Base-by-base conservation (phyloP, 1,140 invertebrate species). In the Eumaeus atala region DNA sequence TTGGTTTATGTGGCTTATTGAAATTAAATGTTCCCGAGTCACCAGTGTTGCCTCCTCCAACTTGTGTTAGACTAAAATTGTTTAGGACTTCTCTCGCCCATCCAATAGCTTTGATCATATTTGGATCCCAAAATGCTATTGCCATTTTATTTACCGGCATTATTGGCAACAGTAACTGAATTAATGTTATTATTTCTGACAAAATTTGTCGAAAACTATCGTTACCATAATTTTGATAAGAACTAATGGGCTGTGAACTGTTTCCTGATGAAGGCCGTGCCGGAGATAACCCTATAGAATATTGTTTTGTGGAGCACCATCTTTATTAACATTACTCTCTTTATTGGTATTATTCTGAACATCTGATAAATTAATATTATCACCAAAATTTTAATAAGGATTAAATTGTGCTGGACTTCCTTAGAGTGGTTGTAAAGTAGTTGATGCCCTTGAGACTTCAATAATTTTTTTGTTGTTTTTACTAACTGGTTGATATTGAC, bases 1-100 rank as follows among this genome's bases (percentile, higher is more conserved):
- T 69, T 14, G 84, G 84, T 59, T 84, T 80, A 9, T 54, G 54
- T 11, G 54, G 55, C 17, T 16, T 33, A 11, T 10, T 10, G 16
- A 14, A 0, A 17, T 17, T 17, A 44, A 9, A n/a, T 9, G 35
- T 8, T 9, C 40, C 40, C 8, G 16, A 44, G 9, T 44, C n/a
- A n/a, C n/a, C n/a, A n/a, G n/a, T 44, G 16, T 9, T 1, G 9
- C 11, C 40, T 16, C 3, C 40, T 9, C 16, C 16, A 14, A 17
- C 17, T 14, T 17, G 40, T 8, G 35, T 9, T 37, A 3, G 35
- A 9, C 40, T 16, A 14, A 44, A 44, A 16, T 16, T 44, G n/a
- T 9, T 44, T 44, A 6, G 40, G 40, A 44, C 16, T 44, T 14
- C 40, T 44, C 7, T 44, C 40, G 5, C 40, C 40, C 9, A 6